Conservation (phyloP, 2,797 vertebrate genomes). For the Telmatherina bonti region DNA sequence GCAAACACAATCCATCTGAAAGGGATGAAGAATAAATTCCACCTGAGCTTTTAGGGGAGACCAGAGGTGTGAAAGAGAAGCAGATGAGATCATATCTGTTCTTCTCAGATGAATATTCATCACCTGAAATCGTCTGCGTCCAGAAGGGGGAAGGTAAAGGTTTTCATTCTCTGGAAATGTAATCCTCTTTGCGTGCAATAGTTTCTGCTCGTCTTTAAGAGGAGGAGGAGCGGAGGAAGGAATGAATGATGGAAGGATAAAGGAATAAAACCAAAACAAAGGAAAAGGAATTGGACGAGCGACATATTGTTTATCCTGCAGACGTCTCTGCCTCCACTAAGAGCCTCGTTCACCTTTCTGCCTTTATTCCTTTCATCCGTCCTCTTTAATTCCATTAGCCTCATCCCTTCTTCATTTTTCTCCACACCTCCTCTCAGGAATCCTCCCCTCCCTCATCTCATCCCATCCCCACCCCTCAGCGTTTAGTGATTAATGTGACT, state of each 20-base stretch:
- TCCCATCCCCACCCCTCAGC: constrained; percentile 72
- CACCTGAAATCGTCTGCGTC: constrained; percentile 25
- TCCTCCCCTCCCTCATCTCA: constrained; percentile 35
- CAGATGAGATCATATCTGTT: constrained; percentile 33
- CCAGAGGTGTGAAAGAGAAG: constrained; percentile 25
- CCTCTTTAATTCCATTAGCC: constrained; percentile 19
- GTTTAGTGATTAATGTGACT: constrained; percentile 89
- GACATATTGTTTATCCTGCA: constrained; percentile 32
- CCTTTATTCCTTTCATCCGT: constrained; percentile 1
- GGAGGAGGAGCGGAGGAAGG: constrained; percentile 27
- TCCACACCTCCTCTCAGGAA: constrained; percentile 24
- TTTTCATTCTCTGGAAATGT: constrained; percentile 34
- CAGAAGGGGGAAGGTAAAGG: constrained; percentile 21
- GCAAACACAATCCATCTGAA: neutral
- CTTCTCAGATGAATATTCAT: constrained; percentile 52
- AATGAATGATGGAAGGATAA: constrained; percentile 2
- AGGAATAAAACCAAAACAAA: neutral
- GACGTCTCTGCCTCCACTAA: too few relatives aligned
- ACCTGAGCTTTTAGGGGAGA: neutral
- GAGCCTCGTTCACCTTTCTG: neutral
- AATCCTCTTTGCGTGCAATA: constrained; percentile 29
- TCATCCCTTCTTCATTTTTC: constrained; percentile 43
- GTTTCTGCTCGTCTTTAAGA: constrained; percentile 15
- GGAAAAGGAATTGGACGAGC: constrained; percentile 11
- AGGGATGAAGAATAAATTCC: constrained; percentile 6